Evolutionary conservation across 1,140 invertebrate species (phyloP).

Genomic region (Diprion similis): DNA sequence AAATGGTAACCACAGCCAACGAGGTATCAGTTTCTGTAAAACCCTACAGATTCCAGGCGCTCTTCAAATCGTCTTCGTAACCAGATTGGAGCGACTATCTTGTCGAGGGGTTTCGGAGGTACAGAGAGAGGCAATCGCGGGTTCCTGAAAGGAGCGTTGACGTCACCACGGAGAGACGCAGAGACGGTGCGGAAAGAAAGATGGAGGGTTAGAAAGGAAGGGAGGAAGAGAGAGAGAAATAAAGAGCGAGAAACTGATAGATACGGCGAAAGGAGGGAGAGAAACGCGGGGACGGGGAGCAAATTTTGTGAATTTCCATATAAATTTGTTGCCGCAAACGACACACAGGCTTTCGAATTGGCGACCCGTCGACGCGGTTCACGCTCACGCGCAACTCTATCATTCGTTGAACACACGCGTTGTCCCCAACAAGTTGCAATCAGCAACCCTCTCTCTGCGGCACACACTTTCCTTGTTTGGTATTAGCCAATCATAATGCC

Average conservation of each 20-base stretch:
- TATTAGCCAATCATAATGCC: constrained; percentile 14
- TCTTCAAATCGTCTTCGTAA: no score
- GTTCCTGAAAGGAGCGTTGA: constrained; percentile 1
- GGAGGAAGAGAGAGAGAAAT: background rate
- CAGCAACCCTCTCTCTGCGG: constrained; percentile 18
- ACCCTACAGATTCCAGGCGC: no score
- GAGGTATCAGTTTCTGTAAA: no score
- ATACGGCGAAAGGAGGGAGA: background rate
- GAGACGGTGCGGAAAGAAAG: constrained; percentile 24
- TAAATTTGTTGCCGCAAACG: constrained; percentile 43
- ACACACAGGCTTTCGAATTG: constrained; percentile 24
- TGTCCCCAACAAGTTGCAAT: constrained; percentile 27
- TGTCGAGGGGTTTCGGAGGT: no score
- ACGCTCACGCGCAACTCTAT: background rate
- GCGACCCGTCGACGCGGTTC: constrained; percentile 9
- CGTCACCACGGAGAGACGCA: constrained; percentile 21
- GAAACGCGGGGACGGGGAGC: constrained; percentile 30
- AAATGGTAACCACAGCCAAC: no score
- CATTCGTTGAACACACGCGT: constrained; percentile 9
- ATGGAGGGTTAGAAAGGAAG: background rate
- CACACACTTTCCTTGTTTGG: background rate
- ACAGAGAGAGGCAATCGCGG: no score
- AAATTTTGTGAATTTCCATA: constrained; percentile 50
- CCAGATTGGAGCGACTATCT: no score
- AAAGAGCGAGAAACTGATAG: background rate